phyloP scores from a whole-genome alignment of 1,140 invertebrate species.

The Eufriesea mexicana region DNA sequence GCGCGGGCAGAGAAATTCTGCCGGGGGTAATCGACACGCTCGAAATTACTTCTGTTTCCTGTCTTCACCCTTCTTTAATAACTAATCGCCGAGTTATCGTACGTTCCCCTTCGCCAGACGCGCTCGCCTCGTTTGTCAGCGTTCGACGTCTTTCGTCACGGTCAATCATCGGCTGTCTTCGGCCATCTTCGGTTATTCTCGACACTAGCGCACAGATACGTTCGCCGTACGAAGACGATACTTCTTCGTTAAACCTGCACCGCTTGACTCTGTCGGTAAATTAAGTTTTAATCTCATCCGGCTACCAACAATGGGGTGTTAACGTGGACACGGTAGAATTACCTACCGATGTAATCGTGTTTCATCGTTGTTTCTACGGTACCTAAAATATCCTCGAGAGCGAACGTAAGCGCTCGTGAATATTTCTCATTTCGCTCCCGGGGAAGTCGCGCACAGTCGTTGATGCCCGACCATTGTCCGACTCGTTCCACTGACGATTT shows the following conservation, averaged over 20 bases:
- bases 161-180: too few relatives aligned
- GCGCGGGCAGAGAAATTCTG: not conserved
- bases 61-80: slow-evolving; percentile 22
- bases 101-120: not conserved
- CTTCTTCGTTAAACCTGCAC: not conserved
- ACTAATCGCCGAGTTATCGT: slow-evolving; percentile 40
- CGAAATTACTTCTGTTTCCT: slow-evolving; percentile 42
- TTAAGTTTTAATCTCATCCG: not conserved
- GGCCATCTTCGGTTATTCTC: too few relatives aligned
- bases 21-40: slow-evolving; percentile 47
- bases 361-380: not conserved
- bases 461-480: not conserved
- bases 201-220: too few relatives aligned
- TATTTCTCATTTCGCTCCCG: not conserved
- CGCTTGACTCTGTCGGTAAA: not conserved
- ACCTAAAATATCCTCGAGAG: not conserved
- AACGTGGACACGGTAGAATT: too few relatives aligned
- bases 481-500: not conserved
- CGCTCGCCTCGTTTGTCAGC: too few relatives aligned
- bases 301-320: not conserved
- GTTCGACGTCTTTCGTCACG: too few relatives aligned
- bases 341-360: too few relatives aligned
- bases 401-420: not conserved
- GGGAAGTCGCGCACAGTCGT: not conserved
- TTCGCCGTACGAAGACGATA: too few relatives aligned